Conservation (phyloP, 2,888 invertebrate genomes). For the Sympetrum striolatum region DNA sequence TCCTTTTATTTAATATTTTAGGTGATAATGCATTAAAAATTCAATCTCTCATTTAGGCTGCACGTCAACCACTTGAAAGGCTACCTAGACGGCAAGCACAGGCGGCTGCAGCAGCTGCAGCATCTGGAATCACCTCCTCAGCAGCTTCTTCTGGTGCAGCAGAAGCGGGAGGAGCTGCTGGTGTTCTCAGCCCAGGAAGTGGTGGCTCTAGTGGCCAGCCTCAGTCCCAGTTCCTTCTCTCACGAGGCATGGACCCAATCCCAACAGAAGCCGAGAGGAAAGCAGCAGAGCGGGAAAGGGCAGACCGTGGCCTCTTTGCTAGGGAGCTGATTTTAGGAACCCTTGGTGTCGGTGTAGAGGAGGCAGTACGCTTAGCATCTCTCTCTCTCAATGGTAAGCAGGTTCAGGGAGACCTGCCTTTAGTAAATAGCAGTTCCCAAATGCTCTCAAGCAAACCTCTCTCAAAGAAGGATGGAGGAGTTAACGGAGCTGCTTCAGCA, state of each 20-base stretch:
- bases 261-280: slow-evolving; percentile 66
- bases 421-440: slow-evolving; percentile 32
- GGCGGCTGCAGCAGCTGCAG: slow-evolving; percentile 65
- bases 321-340: slow-evolving; percentile 73
- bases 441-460: slow-evolving; percentile 11
- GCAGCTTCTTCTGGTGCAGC: slow-evolving; percentile 51
- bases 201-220: slow-evolving; percentile 24
- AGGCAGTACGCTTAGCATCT: slow-evolving; percentile 9
- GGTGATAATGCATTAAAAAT: too few relatives aligned
- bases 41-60: slow-evolving; percentile 65
- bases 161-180: slow-evolving; percentile 50
- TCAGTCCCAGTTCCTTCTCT: slow-evolving; percentile 48
- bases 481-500: slow-evolving; percentile 45
- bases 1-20: too few relatives aligned
- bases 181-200: slow-evolving; percentile 50
- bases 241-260: slow-evolving; percentile 65
- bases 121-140: slow-evolving; percentile 57
- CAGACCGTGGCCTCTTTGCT: slow-evolving; percentile 72
- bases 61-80: slow-evolving; percentile 87
- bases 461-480: slow-evolving; percentile 34
- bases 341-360: slow-evolving; percentile 56
- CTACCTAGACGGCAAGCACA: slow-evolving; percentile 83
- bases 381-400: slow-evolving; percentile 11
- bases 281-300: slow-evolving; percentile 65
- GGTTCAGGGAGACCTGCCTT: slow-evolving; percentile 6